Percentiles rank a stretch among this genome's conserved stretches.
phyloP scores from a whole-genome alignment of 2,113 vertebrate species.

The Oreotrochilus melanogaster region DNA sequence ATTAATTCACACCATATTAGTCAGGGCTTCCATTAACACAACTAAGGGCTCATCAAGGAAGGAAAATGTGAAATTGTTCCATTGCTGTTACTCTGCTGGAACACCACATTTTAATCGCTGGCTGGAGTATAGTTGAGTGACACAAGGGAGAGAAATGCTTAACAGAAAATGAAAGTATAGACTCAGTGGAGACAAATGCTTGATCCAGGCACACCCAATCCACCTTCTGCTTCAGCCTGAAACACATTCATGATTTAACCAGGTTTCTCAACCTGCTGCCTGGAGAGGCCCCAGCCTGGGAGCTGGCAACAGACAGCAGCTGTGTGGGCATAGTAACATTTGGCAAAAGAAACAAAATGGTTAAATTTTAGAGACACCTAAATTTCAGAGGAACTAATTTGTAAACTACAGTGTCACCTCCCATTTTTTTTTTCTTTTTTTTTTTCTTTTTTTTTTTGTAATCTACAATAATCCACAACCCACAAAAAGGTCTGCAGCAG shows the following conservation, averaged over 20 bases:
- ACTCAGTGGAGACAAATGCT: conserved; percentile 41
- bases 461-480: neutral
- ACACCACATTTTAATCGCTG: conserved; percentile 47
- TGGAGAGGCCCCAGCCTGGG: conserved; percentile 12
- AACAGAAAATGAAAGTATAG: conserved; percentile 36
- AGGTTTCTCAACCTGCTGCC: conserved; percentile 40
- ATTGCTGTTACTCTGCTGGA: conserved; percentile 40
- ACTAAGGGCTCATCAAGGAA: conserved; percentile 38
- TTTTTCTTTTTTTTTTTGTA: neutral
- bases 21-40: conserved; percentile 63
- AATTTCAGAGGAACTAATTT: neutral
- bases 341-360: neutral
- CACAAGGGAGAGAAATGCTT: conserved; percentile 52
- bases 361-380: neutral
- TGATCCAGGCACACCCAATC: neutral
- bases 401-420: neutral
- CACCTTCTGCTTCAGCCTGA: neutral
- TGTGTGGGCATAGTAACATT: neutral
- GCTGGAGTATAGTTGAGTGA: conserved; percentile 25
- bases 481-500: neutral
- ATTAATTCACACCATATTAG: conserved; percentile 45
- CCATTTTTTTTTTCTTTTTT: neutral
- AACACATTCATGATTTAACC: conserved; percentile 1
- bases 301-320: conserved; percentile 1
- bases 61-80: conserved; percentile 64